These are phyloP conservation scores for Sebastes hubbsi DNA, from an alignment of 2,797 vertebrate species.

Conservation along the genomic window DNA sequence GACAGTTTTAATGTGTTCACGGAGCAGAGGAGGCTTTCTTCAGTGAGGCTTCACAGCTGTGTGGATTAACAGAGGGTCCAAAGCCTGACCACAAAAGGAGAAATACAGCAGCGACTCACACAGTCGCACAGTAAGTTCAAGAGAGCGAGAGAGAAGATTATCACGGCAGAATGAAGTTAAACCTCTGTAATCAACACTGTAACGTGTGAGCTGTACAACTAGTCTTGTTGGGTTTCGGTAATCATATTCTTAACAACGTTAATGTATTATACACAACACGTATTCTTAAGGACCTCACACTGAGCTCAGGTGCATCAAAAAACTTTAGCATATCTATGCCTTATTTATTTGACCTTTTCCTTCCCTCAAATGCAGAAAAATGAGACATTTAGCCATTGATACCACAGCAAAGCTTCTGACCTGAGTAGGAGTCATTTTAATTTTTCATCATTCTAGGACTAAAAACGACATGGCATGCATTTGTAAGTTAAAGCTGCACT, in stretches of 20 bases:
- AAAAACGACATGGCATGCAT: neutral
- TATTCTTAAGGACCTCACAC: neutral
- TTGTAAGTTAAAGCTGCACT: neutral
- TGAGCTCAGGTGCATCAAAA: neutral
- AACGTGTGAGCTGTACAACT: neutral
- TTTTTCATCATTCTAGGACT: neutral
- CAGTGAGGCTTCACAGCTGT: conserved; percentile 57
- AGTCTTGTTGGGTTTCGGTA: neutral
- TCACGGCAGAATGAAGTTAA: neutral
- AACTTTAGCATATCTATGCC: neutral
- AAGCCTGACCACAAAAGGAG: conserved; percentile 69
- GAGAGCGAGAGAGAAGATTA: conserved; percentile 17
- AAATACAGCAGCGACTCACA: conserved; percentile 9
- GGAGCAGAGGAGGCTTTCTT: neutral
- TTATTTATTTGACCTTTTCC: neutral
- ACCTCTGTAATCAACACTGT: neutral
- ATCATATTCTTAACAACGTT: neutral
- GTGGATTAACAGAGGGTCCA: conserved; percentile 2
- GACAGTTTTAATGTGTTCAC: conserved; percentile 8
- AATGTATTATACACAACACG: neutral
- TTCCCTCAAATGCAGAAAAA: neutral
- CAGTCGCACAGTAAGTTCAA: neutral
- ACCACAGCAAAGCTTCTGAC: neutral
- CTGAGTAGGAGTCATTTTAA: neutral
- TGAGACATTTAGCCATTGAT: neutral